Evolutionary conservation across 2,888 invertebrate genomes (phyloP).

Genomic region (Lepeophtheirus nordmannii): DNA sequence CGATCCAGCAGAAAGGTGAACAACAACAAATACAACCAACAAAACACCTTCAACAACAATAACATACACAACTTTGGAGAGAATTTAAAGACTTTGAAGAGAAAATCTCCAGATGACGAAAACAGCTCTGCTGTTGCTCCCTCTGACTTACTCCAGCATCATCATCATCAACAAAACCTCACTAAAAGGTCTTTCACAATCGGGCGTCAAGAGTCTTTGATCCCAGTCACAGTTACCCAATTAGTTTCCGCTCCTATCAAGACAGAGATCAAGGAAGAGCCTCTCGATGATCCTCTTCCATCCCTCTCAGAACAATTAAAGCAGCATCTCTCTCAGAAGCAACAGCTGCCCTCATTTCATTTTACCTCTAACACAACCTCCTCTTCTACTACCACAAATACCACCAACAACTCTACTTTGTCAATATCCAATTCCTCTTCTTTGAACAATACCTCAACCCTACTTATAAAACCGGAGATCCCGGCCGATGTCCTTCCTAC

Average conservation of each 20-base stretch:
- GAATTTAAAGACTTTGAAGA: background rate
- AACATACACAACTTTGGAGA: background rate
- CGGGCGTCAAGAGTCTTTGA: background rate
- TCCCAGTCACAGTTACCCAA: constrained; percentile 6
- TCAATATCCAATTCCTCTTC: background rate
- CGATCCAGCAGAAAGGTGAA: too few relatives aligned
- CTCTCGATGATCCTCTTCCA: background rate
- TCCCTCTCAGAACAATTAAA: too few relatives aligned
- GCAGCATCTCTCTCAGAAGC: background rate
- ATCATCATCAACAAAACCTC: constrained; percentile 3
- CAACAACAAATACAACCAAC: too few relatives aligned
- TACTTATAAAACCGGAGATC: background rate
- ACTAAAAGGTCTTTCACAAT: constrained; percentile 2
- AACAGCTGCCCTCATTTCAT: background rate
- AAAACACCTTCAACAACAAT: too few relatives aligned
- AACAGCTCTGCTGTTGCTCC: too few relatives aligned
- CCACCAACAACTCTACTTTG: too few relatives aligned
- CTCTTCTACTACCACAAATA: too few relatives aligned
- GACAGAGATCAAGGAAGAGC: background rate
- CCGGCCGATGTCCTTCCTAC: constrained; percentile 5
- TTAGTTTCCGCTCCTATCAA: background rate
- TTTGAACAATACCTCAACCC: background rate
- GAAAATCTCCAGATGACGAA: background rate
- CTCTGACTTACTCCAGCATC: background rate
- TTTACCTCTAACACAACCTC: too few relatives aligned